These are phyloP conservation scores for Sebastes miniatus DNA, from an alignment of 2,797 vertebrate species.

Conservation along the genomic window DNA sequence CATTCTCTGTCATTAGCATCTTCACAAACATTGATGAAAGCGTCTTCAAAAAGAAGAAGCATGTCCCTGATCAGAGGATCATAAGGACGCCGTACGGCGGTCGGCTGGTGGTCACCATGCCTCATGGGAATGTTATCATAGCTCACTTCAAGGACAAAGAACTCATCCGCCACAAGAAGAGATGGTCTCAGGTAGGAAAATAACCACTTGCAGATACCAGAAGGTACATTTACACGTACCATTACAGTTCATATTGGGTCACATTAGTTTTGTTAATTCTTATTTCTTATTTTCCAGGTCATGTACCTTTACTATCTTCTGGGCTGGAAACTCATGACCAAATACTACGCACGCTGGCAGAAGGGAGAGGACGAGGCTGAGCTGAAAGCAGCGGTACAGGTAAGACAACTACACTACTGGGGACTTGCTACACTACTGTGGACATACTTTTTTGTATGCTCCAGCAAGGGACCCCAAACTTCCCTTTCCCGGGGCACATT, in stretches of 20 bases:
- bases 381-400: conserved; percentile 39
- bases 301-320: conserved; percentile 81
- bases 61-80: conserved; percentile 54
- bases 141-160: conserved; percentile 81
- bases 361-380: background rate
- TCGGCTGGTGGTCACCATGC: conserved; percentile 73
- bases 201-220: background rate
- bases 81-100: conserved; percentile 78
- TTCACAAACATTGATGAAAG: conserved; percentile 53
- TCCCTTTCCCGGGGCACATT: too few species aligned
- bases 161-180: conserved; percentile 81
- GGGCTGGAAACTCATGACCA: conserved; percentile 71
- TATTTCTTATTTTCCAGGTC: conserved; percentile 50
- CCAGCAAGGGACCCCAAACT: too few species aligned
- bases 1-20: conserved; percentile 45
- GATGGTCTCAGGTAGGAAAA: conserved; percentile 79
- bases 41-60: conserved; percentile 40
- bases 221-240: background rate
- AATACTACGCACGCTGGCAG: conserved; percentile 42
- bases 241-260: background rate
- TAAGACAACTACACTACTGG: conserved; percentile 8
- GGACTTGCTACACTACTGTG: too few species aligned
- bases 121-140: conserved; percentile 69
- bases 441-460: too few species aligned
- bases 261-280: background rate